Evolutionary conservation across 2,113 vertebrate species (phyloP).

Genomic region (Crypturellus undulatus): DNA sequence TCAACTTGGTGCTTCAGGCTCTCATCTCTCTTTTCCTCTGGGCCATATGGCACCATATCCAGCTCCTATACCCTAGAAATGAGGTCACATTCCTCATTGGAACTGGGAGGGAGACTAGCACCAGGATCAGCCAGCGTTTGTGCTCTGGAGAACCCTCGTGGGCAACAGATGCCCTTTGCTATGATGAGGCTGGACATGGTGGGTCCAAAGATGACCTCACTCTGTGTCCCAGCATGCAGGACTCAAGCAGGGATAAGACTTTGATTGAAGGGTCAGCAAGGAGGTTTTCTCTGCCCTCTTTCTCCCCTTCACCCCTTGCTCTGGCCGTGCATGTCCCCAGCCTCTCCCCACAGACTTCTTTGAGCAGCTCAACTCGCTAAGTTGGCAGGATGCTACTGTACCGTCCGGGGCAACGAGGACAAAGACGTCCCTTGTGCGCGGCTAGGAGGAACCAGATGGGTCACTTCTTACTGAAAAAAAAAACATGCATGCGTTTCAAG

Average conservation of each 20-base stretch:
- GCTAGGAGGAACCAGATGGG: background rate
- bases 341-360: background rate
- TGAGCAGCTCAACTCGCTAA: background rate
- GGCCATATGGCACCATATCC: background rate
- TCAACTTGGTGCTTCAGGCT: background rate
- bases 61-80: background rate
- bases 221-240: rapidly evolving
- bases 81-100: background rate
- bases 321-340: background rate
- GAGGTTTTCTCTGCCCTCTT: background rate
- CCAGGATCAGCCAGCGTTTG: background rate
- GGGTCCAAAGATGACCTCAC: no score
- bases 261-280: background rate
- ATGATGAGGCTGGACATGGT: background rate
- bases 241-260: background rate
- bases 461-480: background rate
- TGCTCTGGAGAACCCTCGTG: background rate
- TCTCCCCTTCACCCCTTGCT: background rate
- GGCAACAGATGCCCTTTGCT: background rate
- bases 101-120: no score
- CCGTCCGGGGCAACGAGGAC: background rate
- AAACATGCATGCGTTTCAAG: background rate
- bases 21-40: background rate
- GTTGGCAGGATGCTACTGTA: background rate
- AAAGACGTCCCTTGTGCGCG: background rate